Evolutionary conservation across 2,797 vertebrate genomes (phyloP), one percentile per base, ranked within the genome.

Genomic region (Molothrus ater): DNA sequence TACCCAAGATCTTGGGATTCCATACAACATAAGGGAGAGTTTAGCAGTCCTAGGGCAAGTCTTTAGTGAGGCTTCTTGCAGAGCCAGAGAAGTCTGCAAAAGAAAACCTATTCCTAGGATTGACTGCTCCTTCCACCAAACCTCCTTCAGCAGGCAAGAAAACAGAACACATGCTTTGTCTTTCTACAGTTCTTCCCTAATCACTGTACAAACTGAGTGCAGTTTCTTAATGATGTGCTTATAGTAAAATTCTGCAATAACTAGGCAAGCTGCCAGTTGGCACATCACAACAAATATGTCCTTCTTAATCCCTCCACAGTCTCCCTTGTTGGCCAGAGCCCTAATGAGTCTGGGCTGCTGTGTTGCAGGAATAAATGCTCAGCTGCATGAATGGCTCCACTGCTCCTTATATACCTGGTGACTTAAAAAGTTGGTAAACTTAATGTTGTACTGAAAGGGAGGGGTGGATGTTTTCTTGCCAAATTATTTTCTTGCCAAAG

Each of bases 221-320:
- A 66, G 14, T 76, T 86, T 84, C 75, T 90, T 92, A 91, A 90
- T 69, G 22, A 92, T 73, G 16, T 66, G 19, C 45, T 88, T 91
- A 92, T 57, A 57, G 56, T 86, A 88, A 87, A 72, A 81, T 56
- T 85, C 66, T 86, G 60, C 26, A 83, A 36, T 56, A 84, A 81
- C 25, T 60, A 64, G 73, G 70, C 66, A 81, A 79, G 51, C 43
- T 47, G 59, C 73, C 89, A 93, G 53, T 34, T 76, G 45, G 57
- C 34, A 90, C 86, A 90, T 91, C 66, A 60, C 34, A 86, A 68
- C 54, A 93, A 95, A 83, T 61, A 38, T 3, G 36, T 82, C 60
- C 74, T 65, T 48, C 76, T 90, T 93, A 93, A 96, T 88, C 66
- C 51, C 34, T 76, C 47, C 29, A 59, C 1, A 6, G 14, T 36